A percentile compares a stretch with the other conserved stretches of the same genome.
These are phyloP conservation scores for Rotaria macrura DNA, from an alignment of 2,888 invertebrate genomes.

Conservation along the genomic window DNA sequence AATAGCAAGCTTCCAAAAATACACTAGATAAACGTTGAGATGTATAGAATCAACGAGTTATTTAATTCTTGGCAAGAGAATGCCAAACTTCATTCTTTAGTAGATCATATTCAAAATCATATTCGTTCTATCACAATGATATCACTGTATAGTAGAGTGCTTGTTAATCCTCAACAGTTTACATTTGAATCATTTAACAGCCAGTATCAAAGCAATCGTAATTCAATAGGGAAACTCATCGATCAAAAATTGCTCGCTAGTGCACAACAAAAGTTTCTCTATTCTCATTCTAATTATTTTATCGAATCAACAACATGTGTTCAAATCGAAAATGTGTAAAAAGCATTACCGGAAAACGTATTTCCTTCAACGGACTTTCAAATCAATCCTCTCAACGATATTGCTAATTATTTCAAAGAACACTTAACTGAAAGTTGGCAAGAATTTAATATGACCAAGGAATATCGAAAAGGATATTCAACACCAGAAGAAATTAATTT, in stretches of 20 bases:
- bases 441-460: not conserved
- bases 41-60: not conserved
- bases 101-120: not conserved
- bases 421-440: not conserved
- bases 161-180: not conserved
- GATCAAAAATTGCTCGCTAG: not conserved
- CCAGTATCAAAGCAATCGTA: not conserved
- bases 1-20: too few relatives aligned
- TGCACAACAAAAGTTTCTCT: not conserved
- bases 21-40: too few relatives aligned
- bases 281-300: not conserved
- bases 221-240: not conserved
- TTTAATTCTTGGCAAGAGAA: not conserved
- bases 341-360: not conserved
- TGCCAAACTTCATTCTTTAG: not conserved
- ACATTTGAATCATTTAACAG: not conserved
- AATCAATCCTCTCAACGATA: not conserved
- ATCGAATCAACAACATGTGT: not conserved
- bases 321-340: not conserved
- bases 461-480: not conserved
- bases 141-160: not conserved
- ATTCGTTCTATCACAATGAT: not conserved
- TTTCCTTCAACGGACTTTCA: not conserved
- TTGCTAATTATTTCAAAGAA: not conserved
- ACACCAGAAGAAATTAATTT: not conserved